These are phyloP conservation scores for Dufourea novaeangliae DNA, from an alignment of 1,140 invertebrate species.

Conservation along the genomic window DNA sequence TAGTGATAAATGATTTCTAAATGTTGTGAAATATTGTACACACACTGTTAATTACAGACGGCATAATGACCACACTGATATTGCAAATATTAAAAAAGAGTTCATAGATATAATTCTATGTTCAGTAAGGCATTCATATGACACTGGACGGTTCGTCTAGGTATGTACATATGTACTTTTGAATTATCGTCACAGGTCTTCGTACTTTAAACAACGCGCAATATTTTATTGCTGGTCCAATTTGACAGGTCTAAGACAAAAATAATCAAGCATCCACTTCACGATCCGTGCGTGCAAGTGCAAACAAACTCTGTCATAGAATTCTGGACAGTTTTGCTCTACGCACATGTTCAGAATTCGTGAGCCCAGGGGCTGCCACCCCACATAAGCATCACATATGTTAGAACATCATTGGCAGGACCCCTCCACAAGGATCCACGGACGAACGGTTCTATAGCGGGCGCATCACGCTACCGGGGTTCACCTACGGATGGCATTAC, in stretches of 20 bases:
- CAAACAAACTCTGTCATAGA: conserved; percentile 74
- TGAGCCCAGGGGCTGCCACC: conserved; percentile 70
- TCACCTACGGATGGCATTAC: conserved; percentile 68
- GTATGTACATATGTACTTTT: too few species aligned
- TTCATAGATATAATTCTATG: too few species aligned
- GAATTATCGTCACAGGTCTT: too few species aligned
- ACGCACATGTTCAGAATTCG: conserved; percentile 74
- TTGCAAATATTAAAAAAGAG: too few species aligned
- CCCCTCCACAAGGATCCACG: conserved; percentile 52
- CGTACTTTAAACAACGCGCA: too few species aligned
- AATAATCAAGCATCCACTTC: conserved; percentile 68
- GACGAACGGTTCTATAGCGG: conserved; percentile 25
- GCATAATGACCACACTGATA: too few species aligned
- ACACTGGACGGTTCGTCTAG: too few species aligned
- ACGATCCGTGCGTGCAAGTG: conserved; percentile 61
- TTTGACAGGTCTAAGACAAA: conserved; percentile 32
- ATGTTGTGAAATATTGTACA: too few species aligned
- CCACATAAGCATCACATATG: conserved; percentile 75
- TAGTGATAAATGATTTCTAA: too few species aligned
- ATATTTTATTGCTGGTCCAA: too few species aligned
- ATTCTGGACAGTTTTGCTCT: conserved; percentile 70
- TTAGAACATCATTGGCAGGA: conserved; percentile 69
- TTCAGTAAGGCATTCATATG: too few species aligned
- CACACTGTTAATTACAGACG: too few species aligned
- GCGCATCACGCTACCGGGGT: conserved; percentile 40